Evolutionary conservation across 2,888 invertebrate species (phyloP).

Genomic region (Tyria jacobaeae): DNA sequence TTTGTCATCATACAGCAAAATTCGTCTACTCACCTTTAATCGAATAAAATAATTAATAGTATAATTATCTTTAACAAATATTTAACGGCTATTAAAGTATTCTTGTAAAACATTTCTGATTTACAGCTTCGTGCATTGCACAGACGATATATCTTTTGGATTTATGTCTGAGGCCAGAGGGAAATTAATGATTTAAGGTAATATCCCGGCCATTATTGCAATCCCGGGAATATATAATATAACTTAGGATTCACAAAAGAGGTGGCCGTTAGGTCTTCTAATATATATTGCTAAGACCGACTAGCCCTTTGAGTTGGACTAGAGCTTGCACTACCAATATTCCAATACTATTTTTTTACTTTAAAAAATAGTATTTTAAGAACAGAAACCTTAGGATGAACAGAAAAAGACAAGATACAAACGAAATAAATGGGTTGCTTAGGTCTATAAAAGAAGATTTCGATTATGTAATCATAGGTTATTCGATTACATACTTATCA

Average conservation of each 20-base stretch:
- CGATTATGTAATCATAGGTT: too few species aligned
- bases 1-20: too few species aligned
- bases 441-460: too few species aligned
- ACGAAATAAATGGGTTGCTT: too few species aligned
- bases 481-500: too few species aligned
- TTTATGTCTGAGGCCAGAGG: slow-evolving; percentile 22
- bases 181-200: slow-evolving; percentile 32
- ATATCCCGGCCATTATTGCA: slow-evolving; percentile 21
- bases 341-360: too few species aligned
- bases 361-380: too few species aligned
- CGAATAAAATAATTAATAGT: not conserved
- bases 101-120: slow-evolving; percentile 14
- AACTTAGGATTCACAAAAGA: slow-evolving; percentile 9
- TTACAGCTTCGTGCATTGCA: slow-evolving; percentile 6
- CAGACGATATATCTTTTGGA: slow-evolving; percentile 12
- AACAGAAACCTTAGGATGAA: too few species aligned
- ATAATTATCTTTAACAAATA: not conserved
- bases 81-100: slow-evolving; percentile 1
- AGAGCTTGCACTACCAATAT: not conserved
- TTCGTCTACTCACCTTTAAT: not conserved
- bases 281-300: not conserved
- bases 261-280: not conserved
- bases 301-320: not conserved
- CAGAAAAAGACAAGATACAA: too few species aligned
- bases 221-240: slow-evolving; percentile 9